These are phyloP conservation scores for Vidua macroura DNA, from an alignment of 2,113 vertebrate species.

Conservation along the genomic window DNA sequence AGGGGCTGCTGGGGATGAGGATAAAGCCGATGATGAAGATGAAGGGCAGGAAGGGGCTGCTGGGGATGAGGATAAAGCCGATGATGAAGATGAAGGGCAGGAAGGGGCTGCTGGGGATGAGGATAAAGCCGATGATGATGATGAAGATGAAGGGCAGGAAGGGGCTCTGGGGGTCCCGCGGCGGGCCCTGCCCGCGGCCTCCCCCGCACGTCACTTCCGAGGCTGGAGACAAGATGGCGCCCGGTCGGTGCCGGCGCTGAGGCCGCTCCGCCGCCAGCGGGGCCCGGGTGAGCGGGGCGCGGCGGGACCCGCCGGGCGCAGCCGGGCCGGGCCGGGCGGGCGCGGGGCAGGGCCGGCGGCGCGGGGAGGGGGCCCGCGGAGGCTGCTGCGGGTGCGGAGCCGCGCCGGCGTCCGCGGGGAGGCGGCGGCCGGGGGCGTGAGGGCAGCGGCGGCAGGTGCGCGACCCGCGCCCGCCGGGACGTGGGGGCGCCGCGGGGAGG, in stretches of 20 bases:
- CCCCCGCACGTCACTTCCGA: constrained; percentile 48
- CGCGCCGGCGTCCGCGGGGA: neutral
- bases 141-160: too few relatives aligned
- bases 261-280: constrained; percentile 8
- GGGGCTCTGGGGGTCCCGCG: neutral
- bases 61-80: too few relatives aligned
- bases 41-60: too few relatives aligned
- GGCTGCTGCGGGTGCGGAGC: neutral
- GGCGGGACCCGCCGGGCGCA: neutral
- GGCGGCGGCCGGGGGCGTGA: neutral
- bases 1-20: too few relatives aligned
- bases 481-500: neutral
- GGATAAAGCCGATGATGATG: too few relatives aligned
- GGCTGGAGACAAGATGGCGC: constrained; percentile 73
- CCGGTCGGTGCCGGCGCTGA: constrained; percentile 58
- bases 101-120: too few relatives aligned
- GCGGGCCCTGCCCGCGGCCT: neutral
- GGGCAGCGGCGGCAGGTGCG: neutral
- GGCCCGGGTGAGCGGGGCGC: constrained; percentile 26
- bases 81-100: too few relatives aligned
- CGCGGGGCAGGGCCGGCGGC: neutral
- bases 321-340: neutral
- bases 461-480: neutral
- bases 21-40: too few relatives aligned
- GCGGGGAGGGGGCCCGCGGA: neutral